phyloP scores from a whole-genome alignment of 2,888 invertebrate genomes.

The Rhagium mordax region DNA sequence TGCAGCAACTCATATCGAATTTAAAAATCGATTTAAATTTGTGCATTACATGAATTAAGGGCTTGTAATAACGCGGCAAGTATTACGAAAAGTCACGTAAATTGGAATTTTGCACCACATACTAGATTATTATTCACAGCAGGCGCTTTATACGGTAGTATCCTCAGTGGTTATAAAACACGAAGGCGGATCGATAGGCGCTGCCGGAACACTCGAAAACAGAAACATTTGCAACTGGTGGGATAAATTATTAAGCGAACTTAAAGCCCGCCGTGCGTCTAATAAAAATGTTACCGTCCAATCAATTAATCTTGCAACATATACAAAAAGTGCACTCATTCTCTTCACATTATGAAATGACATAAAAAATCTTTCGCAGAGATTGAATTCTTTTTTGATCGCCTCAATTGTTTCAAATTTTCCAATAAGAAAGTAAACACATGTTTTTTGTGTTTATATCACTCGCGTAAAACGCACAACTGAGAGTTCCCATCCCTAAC shows the following conservation, averaged over 20 bases:
- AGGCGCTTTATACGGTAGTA: constrained; percentile 8
- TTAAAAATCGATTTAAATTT: background rate
- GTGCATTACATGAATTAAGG: background rate
- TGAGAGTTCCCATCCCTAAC: background rate
- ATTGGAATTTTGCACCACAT: background rate
- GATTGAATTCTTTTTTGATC: too few relatives aligned
- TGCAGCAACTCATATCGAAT: background rate
- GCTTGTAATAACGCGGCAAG: background rate
- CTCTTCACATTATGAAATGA: too few relatives aligned
- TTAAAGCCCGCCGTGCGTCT: background rate
- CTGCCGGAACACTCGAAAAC: constrained; percentile 12
- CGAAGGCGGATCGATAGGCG: constrained; percentile 10
- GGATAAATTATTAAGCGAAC: constrained; percentile 7
- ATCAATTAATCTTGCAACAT: too few relatives aligned
- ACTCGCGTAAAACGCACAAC: too few relatives aligned
- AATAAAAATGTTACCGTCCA: constrained; percentile 18
- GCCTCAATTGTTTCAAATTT: too few relatives aligned
- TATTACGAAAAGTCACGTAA: background rate
- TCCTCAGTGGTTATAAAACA: constrained; percentile 9
- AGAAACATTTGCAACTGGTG: constrained; percentile 23
- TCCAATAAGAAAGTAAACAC: too few relatives aligned
- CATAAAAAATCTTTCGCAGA: too few relatives aligned
- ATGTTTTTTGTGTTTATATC: too few relatives aligned
- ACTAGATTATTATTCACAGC: constrained; percentile 14
- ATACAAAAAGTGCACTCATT: too few relatives aligned